Percentiles rank a stretch among this genome's conserved stretches.
Evolutionary conservation across 2,113 vertebrate genomes (phyloP).

Genomic region (Atrichornis clamosus): DNA sequence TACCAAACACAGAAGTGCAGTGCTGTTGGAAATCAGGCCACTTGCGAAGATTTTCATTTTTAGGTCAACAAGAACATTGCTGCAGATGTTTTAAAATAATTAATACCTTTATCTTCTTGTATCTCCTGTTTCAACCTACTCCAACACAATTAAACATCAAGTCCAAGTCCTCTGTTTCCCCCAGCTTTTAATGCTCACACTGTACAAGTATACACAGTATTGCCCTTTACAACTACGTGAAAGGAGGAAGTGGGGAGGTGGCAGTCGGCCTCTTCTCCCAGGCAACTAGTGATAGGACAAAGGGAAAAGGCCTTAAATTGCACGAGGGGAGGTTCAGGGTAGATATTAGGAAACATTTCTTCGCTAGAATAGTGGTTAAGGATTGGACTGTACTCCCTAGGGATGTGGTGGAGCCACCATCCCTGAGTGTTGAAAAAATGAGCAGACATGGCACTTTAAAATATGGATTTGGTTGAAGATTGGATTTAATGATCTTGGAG

Average conservation of each 20-base stretch:
- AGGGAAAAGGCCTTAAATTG: background rate
- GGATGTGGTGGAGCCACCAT: background rate
- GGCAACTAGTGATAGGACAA: background rate
- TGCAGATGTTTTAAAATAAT: background rate
- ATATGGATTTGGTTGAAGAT: fast-evolving
- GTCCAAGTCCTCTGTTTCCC: background rate
- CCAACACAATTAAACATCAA: background rate
- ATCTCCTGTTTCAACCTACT: background rate
- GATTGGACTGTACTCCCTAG: background rate
- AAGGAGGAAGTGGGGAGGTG: background rate
- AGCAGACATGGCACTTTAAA: background rate
- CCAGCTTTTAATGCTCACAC: fast-evolving
- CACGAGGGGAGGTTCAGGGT: background rate
- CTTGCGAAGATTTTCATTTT: background rate
- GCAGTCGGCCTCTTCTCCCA: background rate
- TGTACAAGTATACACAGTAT: background rate
- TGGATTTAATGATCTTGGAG: background rate
- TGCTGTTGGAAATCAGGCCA: background rate
- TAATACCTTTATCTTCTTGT: background rate
- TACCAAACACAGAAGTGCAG: background rate
- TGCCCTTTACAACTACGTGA: background rate
- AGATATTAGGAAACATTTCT: background rate
- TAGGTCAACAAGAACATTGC: background rate
- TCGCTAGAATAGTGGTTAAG: background rate
- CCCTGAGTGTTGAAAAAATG: background rate